Conservation (phyloP, 2,888 invertebrate genomes). For the Cryptocheilus praepositus region DNA sequence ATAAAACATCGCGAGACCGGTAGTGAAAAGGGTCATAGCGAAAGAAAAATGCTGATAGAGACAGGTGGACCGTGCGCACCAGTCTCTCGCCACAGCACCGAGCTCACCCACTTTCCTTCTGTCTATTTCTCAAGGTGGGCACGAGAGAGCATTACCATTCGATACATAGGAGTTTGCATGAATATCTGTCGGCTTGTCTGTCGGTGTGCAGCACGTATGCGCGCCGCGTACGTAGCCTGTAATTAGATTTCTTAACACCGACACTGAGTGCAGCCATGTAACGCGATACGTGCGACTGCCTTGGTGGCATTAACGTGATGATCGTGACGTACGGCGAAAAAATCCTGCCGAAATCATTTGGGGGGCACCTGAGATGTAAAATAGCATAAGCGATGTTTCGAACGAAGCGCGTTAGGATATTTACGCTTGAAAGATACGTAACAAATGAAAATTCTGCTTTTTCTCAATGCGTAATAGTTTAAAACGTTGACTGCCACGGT, state of each 20-base stretch:
- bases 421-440: too few species aligned
- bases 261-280: constrained; percentile 49
- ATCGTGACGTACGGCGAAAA: too few species aligned
- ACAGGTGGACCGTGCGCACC: constrained; percentile 22
- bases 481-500: too few species aligned
- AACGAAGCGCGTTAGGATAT: too few species aligned
- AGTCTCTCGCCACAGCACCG: constrained; percentile 42
- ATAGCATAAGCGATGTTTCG: too few species aligned
- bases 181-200: constrained; percentile 1
- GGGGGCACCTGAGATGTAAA: too few species aligned
- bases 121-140: constrained; percentile 40
- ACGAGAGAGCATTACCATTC: constrained; percentile 43
- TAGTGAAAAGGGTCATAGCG: too few species aligned
- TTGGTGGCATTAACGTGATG: constrained; percentile 1
- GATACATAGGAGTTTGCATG: constrained; percentile 19
- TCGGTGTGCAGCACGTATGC: constrained; percentile 6
- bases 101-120: constrained; percentile 56
- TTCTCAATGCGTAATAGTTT: too few species aligned
- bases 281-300: constrained; percentile 42
- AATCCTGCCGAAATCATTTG: too few species aligned
- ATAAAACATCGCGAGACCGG: too few species aligned
- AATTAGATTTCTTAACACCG: constrained; percentile 59
- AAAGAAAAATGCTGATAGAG: constrained; percentile 20
- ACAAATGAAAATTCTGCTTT: too few species aligned
- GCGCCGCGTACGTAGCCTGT: constrained; percentile 46